phyloP scores from a whole-genome alignment of 2,113 vertebrate genomes.

The Leuciscus idus region DNA sequence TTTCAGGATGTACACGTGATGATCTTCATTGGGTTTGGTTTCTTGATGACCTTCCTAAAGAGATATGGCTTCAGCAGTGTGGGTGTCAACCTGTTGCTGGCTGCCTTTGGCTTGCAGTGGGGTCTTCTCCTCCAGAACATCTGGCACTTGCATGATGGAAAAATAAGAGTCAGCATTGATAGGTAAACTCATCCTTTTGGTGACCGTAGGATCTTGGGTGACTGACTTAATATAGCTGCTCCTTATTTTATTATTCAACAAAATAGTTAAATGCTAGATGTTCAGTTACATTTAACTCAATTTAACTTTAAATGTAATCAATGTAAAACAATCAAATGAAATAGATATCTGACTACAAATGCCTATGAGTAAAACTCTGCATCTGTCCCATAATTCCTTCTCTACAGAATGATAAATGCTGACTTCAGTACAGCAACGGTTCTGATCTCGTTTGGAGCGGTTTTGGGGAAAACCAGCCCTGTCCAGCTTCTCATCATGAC shows the following conservation, averaged over 20 bases:
- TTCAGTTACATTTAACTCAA: not conserved
- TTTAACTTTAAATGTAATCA: too few species aligned
- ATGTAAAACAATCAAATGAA: too few species aligned
- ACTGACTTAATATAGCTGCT: too few species aligned
- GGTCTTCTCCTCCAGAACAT: constrained; percentile 85
- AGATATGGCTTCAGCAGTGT: constrained; percentile 93
- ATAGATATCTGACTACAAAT: not conserved
- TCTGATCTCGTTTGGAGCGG: constrained; percentile 94
- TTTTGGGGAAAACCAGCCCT: constrained; percentile 94
- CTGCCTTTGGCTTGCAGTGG: constrained; percentile 94
- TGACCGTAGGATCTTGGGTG: not conserved
- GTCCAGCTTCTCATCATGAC: constrained; percentile 93
- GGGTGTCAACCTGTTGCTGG: constrained; percentile 89
- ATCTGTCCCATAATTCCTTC: not conserved
- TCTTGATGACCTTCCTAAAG: constrained; percentile 98
- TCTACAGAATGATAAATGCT: constrained; percentile 89
- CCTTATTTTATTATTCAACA: not conserved
- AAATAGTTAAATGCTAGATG: not conserved
- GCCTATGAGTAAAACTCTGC: not conserved
- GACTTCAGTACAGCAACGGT: constrained; percentile 95
- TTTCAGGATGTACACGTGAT: constrained; percentile 97
- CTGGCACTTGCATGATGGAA: constrained; percentile 68
- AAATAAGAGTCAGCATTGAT: constrained; percentile 73
- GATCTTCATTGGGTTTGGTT: constrained; percentile 97
- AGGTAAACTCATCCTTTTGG: constrained; percentile 70